These are phyloP conservation scores for Ictalurus furcatus DNA, from an alignment of 2,113 vertebrate genomes.

Conservation along the genomic window DNA sequence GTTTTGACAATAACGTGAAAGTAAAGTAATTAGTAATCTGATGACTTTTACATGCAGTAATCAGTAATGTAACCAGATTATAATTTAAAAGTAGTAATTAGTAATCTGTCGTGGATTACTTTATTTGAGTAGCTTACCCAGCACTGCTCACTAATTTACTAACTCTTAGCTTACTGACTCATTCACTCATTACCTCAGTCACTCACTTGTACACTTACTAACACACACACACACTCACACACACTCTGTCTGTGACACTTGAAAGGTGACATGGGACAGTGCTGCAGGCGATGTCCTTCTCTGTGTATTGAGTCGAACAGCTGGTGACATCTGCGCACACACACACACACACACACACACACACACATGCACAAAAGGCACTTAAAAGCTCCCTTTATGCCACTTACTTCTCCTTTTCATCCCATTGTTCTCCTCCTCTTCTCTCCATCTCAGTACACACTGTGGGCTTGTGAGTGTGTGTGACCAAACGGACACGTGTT, in stretches of 20 bases:
- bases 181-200: not conserved
- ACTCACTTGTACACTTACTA: not conserved
- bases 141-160: not conserved
- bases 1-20: too few species aligned
- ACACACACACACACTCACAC: slow-evolving; percentile 54
- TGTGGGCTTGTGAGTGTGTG: slow-evolving; percentile 4
- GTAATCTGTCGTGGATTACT: too few species aligned
- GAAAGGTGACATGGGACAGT: slow-evolving; percentile 95
- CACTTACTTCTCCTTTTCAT: slow-evolving; percentile 53
- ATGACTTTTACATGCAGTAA: too few species aligned
- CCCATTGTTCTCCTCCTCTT: slow-evolving; percentile 55
- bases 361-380: slow-evolving; percentile 60
- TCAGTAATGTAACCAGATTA: too few species aligned
- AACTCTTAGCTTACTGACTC: too few species aligned
- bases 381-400: slow-evolving; percentile 37
- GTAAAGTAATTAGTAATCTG: too few species aligned
- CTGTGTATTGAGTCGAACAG: slow-evolving; percentile 93
- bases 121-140: too few species aligned
- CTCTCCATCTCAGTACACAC: slow-evolving; percentile 6
- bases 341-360: slow-evolving; percentile 71
- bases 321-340: slow-evolving; percentile 95
- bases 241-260: slow-evolving; percentile 94
- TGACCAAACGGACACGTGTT: slow-evolving; percentile 24
- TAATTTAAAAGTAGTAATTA: too few species aligned
- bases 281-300: slow-evolving; percentile 96